Conservation (phyloP, 2,888 invertebrate species). For the Callinectes sapidus region DNA sequence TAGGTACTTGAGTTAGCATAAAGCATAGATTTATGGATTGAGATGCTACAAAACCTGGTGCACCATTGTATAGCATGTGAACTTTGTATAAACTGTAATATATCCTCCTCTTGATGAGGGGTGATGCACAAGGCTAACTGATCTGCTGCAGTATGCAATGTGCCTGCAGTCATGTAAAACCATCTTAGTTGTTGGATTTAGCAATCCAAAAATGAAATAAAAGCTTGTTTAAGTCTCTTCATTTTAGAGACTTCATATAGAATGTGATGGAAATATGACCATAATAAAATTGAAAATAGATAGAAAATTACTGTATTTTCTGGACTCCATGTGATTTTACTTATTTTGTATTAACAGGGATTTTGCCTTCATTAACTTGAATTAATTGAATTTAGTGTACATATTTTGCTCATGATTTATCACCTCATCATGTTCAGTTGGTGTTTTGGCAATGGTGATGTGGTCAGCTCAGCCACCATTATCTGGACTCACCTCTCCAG, state of each 20-base stretch:
- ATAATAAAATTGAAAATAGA: conserved; percentile 6
- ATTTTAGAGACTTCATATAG: conserved; percentile 30
- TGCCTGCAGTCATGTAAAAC: neutral
- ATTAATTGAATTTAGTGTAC: neutral
- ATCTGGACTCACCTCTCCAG: no score
- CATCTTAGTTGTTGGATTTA: conserved; percentile 31
- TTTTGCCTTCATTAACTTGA: neutral
- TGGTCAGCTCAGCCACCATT: no score
- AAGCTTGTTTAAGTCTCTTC: conserved; percentile 30
- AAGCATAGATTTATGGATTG: no score
- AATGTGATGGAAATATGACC: neutral
- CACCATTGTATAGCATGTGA: neutral
- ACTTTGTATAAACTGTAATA: conserved; percentile 6
- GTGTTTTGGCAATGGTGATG: no score
- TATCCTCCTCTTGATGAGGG: neutral
- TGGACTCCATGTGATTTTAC: neutral
- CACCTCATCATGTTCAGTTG: no score
- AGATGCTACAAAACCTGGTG: no score
- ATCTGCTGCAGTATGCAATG: neutral
- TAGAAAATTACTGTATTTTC: neutral
- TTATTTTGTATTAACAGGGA: neutral
- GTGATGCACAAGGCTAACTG: neutral
- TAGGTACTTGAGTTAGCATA: no score
- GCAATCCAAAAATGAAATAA: conserved; percentile 51
- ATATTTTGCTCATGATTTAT: no score